Percentiles rank a stretch among this genome's conserved stretches.
These are phyloP conservation scores for Patiria miniata DNA, from an alignment of 35 echinoderm and acorn worm species.

Conservation along the genomic window DNA sequence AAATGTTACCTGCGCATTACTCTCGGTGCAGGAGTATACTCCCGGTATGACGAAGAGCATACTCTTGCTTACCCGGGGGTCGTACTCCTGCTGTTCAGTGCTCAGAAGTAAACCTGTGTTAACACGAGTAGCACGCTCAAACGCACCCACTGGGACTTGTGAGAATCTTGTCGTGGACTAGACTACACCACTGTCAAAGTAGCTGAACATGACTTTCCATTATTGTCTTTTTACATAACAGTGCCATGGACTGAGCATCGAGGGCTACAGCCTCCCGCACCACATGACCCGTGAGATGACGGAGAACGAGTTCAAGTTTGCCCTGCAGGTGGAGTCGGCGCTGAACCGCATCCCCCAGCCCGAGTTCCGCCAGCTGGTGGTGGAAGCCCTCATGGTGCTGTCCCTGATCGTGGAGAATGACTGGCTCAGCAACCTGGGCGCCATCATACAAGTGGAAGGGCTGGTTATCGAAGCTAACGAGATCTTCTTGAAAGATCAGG, in stretches of 20 bases:
- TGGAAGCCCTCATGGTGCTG: conserved; percentile 92
- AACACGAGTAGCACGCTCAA: too few species aligned
- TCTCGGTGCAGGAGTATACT: too few species aligned
- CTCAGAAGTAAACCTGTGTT: too few species aligned
- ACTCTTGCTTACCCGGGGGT: too few species aligned
- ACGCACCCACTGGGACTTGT: too few species aligned
- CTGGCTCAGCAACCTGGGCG: conserved; percentile 70
- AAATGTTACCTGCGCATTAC: too few species aligned
- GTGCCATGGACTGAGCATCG: conserved; percentile 74
- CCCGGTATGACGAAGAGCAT: too few species aligned
- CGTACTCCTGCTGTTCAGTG: too few species aligned
- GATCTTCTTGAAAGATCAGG: conserved; percentile 94
- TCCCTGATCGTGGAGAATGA: conserved; percentile 88
- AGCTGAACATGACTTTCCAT: too few species aligned
- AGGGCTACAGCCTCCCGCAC: conserved; percentile 70
- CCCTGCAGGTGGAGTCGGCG: conserved; percentile 78
- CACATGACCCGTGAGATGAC: conserved; percentile 91
- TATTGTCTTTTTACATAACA: too few species aligned
- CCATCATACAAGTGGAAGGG: conserved; percentile 66
- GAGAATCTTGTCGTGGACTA: too few species aligned
- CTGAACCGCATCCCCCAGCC: conserved; percentile 87
- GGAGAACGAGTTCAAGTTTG: conserved; percentile 91
- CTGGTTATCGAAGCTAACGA: conserved; percentile 80
- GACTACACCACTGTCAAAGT: too few species aligned
- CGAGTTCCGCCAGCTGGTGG: conserved; percentile 93